Conservation (phyloP, 2,113 vertebrate genomes). For the Isurus oxyrinchus region DNA sequence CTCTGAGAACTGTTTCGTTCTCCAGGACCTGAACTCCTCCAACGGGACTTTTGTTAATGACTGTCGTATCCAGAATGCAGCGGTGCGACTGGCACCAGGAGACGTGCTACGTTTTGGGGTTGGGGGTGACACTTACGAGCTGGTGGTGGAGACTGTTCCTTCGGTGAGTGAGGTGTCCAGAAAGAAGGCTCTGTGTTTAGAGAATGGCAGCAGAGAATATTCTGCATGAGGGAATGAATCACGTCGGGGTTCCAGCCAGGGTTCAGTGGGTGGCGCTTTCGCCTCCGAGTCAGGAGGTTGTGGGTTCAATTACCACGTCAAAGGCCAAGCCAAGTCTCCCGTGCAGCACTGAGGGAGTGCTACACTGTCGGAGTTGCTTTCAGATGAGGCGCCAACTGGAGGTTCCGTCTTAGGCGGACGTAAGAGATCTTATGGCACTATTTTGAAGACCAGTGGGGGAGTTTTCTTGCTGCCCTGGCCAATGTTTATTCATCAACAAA, state of each 20-base stretch:
- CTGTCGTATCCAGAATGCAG: constrained; percentile 68
- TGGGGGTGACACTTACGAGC: constrained; percentile 51
- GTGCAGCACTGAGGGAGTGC: neutral
- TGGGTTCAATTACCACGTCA: neutral
- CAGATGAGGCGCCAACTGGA: neutral
- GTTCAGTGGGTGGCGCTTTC: too few relatives aligned
- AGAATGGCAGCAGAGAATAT: neutral
- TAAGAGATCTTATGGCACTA: neutral
- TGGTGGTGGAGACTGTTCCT: constrained; percentile 51
- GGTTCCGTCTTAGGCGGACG: neutral
- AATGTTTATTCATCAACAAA: neutral
- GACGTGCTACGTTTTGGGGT: constrained; percentile 62
- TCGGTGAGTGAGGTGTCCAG: constrained; percentile 41
- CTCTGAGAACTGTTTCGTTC: constrained; percentile 51
- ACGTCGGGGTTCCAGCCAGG: neutral
- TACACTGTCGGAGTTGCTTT: neutral
- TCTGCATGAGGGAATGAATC: neutral
- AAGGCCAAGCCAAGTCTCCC: too few relatives aligned
- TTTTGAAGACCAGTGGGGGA: neutral
- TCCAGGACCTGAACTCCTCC: constrained; percentile 63
- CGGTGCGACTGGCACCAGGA: constrained; percentile 56
- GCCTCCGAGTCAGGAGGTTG: neutral
- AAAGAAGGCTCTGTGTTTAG: neutral
- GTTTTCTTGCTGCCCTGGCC: neutral
- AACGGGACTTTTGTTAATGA: constrained; percentile 65